phyloP scores from a whole-genome alignment of 1,140 invertebrate species.

The Tetragonula clypearis region DNA sequence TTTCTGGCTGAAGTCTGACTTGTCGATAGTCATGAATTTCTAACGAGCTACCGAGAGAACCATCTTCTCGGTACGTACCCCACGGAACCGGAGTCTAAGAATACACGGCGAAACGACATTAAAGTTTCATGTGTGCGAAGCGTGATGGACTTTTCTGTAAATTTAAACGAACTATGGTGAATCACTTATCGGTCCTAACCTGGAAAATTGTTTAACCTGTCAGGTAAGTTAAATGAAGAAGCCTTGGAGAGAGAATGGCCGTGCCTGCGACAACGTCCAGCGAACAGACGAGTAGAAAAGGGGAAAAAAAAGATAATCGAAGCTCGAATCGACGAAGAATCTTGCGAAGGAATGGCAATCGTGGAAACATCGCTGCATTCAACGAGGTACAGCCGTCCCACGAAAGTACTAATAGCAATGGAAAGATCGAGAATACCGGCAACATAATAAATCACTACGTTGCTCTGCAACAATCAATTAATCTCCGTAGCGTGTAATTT shows the following conservation, averaged over 20 bases:
- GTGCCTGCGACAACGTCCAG: neutral
- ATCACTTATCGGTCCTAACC: conserved; percentile 20
- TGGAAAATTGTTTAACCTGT: conserved; percentile 29
- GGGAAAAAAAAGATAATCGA: neutral
- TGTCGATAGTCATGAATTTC: conserved; percentile 44
- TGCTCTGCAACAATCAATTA: conserved; percentile 50
- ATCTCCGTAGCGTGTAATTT: conserved; percentile 34
- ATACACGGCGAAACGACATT: conserved; percentile 16
- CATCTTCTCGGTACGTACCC: neutral
- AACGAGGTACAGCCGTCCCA: conserved; percentile 9
- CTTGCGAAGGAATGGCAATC: neutral
- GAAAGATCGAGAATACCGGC: conserved; percentile 33
- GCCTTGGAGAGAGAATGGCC: neutral
- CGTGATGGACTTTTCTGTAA: conserved; percentile 44
- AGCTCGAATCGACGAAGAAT: conserved; percentile 13
- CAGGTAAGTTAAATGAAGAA: conserved; percentile 27
- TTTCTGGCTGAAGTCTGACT: neutral
- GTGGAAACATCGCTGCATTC: neutral
- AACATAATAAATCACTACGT: conserved; percentile 45
- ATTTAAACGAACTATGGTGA: conserved; percentile 39
- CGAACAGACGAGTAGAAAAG: too few species aligned
- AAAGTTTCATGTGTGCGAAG: conserved; percentile 37
- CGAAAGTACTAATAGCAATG: conserved; percentile 25
- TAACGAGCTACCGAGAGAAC: conserved; percentile 12
- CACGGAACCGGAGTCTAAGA: neutral